Base-by-base conservation (phyloP, 2,888 invertebrate genomes). In the Lamellibrachia columna region DNA sequence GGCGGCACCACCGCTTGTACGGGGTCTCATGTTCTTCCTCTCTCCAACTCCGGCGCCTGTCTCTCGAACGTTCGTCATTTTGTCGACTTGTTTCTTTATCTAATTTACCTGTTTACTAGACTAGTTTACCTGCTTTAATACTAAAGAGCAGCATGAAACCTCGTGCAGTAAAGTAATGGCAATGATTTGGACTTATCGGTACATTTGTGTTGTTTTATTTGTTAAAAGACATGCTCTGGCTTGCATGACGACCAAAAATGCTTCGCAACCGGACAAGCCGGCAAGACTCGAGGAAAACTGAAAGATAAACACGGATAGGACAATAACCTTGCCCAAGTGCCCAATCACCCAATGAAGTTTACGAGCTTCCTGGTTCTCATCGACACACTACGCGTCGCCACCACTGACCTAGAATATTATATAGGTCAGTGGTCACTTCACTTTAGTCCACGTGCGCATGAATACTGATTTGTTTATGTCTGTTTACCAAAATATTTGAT, bases 201-300 rank as follows among this genome's bases (percentile, higher is more conserved):
- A 75, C n/a, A 15, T 75, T 15, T n/a, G 75, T 4, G 75, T n/a
- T 75, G 75, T 15, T 22, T 75, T 2, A 75, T n/a, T 75, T 15
- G 22, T 75, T 75, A 75, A 75, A 75, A 75, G 75, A 75, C 75
- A 75, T 22, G 75, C n/a, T 75, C 75, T 75, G 22, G 75, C 75
- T 75, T 75, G 75, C 75, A 75, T 75, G n/a, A 15, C 75, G 75
- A 75, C 75, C 75, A 75, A 75, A 75, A 75, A 75, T 22, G 75
- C 75, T 75, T 75, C 75, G 75, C 75, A 75, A 75, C 75, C 75
- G 75, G 75, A 75, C 75, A 75, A 75, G 75, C 75, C 75, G 75
- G n/a, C 75, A 75, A 75, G 75, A 75, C 11, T 75, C 75, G 75
- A 75, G n/a, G 75, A 75, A 75, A 75, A 75, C 75, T 6, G n/a